phyloP scores from a whole-genome alignment of 53 echinoderm and acorn worm genomes.

The Arbacia lixula region DNA sequence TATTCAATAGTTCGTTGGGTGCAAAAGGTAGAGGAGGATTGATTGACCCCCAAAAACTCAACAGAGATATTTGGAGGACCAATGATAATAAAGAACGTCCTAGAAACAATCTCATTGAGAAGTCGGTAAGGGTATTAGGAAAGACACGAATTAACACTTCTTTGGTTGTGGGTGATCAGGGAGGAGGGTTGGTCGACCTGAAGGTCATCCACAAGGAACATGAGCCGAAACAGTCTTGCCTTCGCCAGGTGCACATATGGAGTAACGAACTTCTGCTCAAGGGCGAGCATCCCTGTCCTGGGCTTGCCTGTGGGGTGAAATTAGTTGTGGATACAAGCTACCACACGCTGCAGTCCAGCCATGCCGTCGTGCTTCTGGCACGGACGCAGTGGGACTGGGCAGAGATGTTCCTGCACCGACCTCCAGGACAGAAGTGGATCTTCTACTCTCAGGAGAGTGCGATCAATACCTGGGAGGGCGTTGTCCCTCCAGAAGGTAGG shows the following conservation, averaged over 20 bases:
- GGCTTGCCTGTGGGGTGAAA: conserved; percentile 13
- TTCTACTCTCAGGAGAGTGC: conserved; percentile 46
- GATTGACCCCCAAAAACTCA: too few relatives aligned
- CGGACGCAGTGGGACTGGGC: conserved; percentile 17
- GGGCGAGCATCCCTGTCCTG: conserved; percentile 17
- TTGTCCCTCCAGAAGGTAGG: conserved; percentile 1
- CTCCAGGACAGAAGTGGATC: conserved; percentile 15
- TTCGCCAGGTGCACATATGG: conserved; percentile 26
- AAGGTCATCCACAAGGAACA: background rate
- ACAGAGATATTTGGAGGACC: too few relatives aligned
- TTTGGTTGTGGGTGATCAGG: too few relatives aligned
- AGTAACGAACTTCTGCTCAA: background rate
- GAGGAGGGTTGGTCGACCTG: background rate
- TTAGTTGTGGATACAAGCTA: conserved; percentile 19
- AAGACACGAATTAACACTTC: too few relatives aligned
- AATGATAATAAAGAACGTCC: too few relatives aligned
- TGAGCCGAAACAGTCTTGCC: background rate
- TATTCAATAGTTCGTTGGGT: too few relatives aligned
- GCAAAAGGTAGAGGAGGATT: too few relatives aligned
- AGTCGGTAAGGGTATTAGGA: too few relatives aligned
- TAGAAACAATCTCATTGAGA: too few relatives aligned
- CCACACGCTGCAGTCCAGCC: background rate
- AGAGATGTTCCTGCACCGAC: background rate
- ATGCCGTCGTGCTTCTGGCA: conserved; percentile 18
- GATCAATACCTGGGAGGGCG: background rate